These are phyloP conservation scores for Phoeniculus purpureus DNA, from an alignment of 2,797 vertebrate species.

Conservation along the genomic window DNA sequence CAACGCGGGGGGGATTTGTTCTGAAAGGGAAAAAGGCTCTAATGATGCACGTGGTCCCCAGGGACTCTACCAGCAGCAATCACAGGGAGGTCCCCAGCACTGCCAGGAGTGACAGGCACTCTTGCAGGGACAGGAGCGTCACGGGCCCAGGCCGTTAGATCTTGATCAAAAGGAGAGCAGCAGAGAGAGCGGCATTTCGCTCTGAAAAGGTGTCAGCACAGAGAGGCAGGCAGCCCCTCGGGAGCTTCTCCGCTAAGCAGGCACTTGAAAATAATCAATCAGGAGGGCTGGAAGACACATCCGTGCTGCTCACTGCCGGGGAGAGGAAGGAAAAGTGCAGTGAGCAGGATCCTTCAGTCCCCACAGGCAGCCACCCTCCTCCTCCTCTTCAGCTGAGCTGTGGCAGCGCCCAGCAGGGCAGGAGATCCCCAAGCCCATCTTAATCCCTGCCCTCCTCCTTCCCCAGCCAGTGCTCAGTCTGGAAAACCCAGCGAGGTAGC, in stretches of 20 bases:
- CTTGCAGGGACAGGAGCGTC: background rate
- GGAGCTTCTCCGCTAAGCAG: slow-evolving; percentile 26
- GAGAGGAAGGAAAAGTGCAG: background rate
- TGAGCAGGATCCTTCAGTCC: background rate
- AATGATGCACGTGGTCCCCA: background rate
- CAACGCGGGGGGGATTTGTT: rapidly evolving
- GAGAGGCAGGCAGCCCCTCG: slow-evolving; percentile 23
- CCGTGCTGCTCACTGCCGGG: background rate
- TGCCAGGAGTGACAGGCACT: slow-evolving; percentile 24
- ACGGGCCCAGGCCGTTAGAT: background rate
- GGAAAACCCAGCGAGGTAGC: background rate
- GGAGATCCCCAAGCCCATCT: background rate
- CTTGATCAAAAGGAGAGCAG: slow-evolving; percentile 61
- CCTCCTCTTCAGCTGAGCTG: background rate
- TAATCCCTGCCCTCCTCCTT: background rate
- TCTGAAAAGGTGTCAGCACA: slow-evolving; percentile 24
- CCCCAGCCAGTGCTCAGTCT: background rate
- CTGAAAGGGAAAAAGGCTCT: slow-evolving; percentile 3
- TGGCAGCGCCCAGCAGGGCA: background rate
- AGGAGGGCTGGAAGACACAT: slow-evolving; percentile 7
- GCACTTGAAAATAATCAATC: slow-evolving; percentile 65
- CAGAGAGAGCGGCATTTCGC: background rate
- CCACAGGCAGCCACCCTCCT: background rate
- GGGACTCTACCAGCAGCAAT: background rate
- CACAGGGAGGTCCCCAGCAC: background rate